Evolutionary conservation across 2,888 invertebrate species (phyloP).

Genomic region (Eubasilissa splendida): DNA sequence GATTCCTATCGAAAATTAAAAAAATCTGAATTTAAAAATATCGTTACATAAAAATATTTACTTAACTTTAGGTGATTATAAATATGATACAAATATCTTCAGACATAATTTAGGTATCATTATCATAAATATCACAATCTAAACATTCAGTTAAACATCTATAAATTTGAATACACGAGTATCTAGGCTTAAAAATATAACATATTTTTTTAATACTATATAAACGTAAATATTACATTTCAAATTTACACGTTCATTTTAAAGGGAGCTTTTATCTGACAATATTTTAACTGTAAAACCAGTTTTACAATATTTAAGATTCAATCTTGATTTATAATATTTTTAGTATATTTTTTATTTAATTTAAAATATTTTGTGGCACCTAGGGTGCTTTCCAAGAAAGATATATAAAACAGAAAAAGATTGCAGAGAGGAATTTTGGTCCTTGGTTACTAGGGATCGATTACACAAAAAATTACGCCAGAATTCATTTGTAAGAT

Average conservation of each 20-base stretch:
- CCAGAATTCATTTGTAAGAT: no score
- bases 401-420: background rate
- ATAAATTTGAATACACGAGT: background rate
- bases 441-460: background rate
- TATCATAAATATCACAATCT: slow-evolving; percentile 21
- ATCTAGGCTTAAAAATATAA: background rate
- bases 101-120: no score
- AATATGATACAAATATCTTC: no score
- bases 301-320: slow-evolving; percentile 51
- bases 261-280: background rate
- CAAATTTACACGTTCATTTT: background rate
- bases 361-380: slow-evolving; percentile 4
- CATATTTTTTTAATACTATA: background rate
- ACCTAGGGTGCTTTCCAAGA: background rate
- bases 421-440: slow-evolving; percentile 1
- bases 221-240: background rate
- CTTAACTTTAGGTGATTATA: no score
- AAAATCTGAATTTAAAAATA: no score
- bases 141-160: slow-evolving; percentile 16
- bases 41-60: no score
- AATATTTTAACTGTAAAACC: slow-evolving; percentile 54
- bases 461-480: background rate
- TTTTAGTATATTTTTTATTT: slow-evolving; percentile 19
- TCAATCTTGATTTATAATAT: slow-evolving; percentile 30
- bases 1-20: no score